Base-by-base conservation (phyloP, 1,140 invertebrate species). In the Tyrophagus putrescentiae region DNA sequence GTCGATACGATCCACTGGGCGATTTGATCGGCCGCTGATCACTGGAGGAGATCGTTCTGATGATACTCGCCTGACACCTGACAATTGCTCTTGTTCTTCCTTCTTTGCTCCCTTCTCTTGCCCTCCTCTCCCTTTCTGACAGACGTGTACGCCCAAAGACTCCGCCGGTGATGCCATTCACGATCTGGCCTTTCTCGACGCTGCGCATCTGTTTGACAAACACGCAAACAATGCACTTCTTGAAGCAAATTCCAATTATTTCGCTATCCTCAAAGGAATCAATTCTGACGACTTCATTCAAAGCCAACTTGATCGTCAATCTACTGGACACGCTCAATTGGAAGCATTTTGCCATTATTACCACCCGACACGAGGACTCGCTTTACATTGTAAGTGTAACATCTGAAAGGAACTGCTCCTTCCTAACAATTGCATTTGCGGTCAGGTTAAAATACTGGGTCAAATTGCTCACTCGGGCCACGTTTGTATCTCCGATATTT, bases 301-400 rank as follows among this genome's bases (percentile, higher is more conserved):
- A 25, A 54, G 56, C 56, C 7, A 57, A 39, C 29, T 39, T 57
- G 29, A 41, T 57, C 3, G 31, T 41, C 32, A 57, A 57, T 21
- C 32, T 57, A 9, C 27, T 57, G 13, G 36, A 57, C 44, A 41
- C 16, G n/a, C 36, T 57, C n/a, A 41, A 57, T 13, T 57, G 56
- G 56, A 57, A 34, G 18, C 32, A 41, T 23, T 39, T 57, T 57
- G 42, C 56, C 2, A 57, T 57, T 13, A 57, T 57, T 29, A 57
- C 32, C 31, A n/a, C 56, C 13, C 9, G n/a, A 54, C 7, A 57
- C 25, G 56, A 57, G 25, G 32, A 34, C 18, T 57, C 56, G 31
- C 31, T 57, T 3, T 57, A 39, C 31, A 34, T 57, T 34, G 56
- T 57, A 57, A 44, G 36, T 21, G 28, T 52, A 3, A 2, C 31